Percentiles rank a stretch among this genome's conserved stretches.
phyloP scores from a whole-genome alignment of 2,797 vertebrate genomes.

The Megaceryle alcyon region DNA sequence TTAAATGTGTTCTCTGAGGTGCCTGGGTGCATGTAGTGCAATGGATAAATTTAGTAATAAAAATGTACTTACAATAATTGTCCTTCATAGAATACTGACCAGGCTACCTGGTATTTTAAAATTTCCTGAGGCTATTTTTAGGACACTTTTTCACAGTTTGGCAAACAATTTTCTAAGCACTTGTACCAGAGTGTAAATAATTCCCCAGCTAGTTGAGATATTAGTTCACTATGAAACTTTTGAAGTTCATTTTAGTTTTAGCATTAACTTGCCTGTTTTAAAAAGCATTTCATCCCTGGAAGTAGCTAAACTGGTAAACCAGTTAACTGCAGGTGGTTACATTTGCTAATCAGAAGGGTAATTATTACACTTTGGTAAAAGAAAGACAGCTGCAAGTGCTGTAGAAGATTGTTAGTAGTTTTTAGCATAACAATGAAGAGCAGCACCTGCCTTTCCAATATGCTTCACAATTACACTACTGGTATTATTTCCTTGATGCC shows the following conservation, averaged over 20 bases:
- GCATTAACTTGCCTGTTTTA: not conserved
- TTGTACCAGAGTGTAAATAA: not conserved
- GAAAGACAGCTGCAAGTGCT: constrained; percentile 61
- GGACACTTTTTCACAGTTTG: not conserved
- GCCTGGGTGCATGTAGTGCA: not conserved
- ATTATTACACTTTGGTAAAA: constrained; percentile 10
- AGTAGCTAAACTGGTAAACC: constrained; percentile 16
- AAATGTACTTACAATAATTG: not conserved
- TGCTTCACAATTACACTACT: constrained; percentile 18
- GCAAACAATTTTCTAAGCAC: not conserved
- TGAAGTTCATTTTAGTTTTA: not conserved
- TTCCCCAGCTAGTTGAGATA: not conserved
- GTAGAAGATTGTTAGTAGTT: constrained; percentile 29
- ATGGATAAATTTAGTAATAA: not conserved
- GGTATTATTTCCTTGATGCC: constrained; percentile 2
- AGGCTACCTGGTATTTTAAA: not conserved
- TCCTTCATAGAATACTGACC: not conserved
- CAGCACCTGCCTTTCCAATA: constrained; percentile 67
- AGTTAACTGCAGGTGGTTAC: constrained; percentile 56
- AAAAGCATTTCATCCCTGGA: constrained; percentile 17
- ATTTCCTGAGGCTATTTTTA: not conserved
- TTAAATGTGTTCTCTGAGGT: not conserved
- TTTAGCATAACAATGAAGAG: constrained; percentile 60
- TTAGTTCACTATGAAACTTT: not conserved
- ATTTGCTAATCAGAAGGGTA: constrained; percentile 58